A percentile compares a stretch with the other conserved stretches of the same genome.
These are phyloP conservation scores for Orycteropus afer DNA, from an alignment of 2,113 vertebrate genomes.

Conservation along the genomic window DNA sequence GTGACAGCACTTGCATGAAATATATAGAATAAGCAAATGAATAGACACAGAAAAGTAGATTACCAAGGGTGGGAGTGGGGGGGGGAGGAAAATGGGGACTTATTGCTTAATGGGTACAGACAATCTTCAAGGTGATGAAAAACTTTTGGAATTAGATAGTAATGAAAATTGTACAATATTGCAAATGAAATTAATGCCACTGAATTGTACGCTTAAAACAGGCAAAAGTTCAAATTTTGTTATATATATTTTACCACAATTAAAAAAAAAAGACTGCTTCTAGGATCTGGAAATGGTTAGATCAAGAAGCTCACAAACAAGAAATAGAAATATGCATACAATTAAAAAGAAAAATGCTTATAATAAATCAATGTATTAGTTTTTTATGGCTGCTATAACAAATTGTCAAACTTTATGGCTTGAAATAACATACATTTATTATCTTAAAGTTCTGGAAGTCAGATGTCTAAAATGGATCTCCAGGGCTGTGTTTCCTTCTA, in stretches of 20 bases:
- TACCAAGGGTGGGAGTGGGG: not conserved
- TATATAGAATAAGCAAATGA: not conserved
- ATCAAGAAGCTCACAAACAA: not conserved
- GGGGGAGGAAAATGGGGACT: not conserved
- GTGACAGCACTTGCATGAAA: not conserved
- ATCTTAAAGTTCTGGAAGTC: not conserved
- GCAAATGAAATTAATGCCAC: too few species aligned
- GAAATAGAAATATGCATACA: not conserved
- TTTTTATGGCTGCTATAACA: constrained; percentile 11
- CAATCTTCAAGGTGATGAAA: not conserved
- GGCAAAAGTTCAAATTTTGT: not conserved
- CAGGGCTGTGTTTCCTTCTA: not conserved
- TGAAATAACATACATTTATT: not conserved
- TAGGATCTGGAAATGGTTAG: not conserved
- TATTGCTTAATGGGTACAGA: not conserved
- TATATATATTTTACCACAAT: not conserved
- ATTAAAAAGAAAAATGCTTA: not conserved
- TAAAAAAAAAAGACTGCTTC: not conserved
- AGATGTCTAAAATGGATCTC: too few species aligned
- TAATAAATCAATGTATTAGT: not conserved
- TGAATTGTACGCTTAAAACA: not conserved
- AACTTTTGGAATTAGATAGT: not conserved
- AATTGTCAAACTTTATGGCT: not conserved
- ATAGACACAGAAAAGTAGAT: not conserved
- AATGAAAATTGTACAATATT: not conserved